These are phyloP conservation scores for Campoplex nolae DNA, from an alignment of 2,888 invertebrate species.

Conservation along the genomic window DNA sequence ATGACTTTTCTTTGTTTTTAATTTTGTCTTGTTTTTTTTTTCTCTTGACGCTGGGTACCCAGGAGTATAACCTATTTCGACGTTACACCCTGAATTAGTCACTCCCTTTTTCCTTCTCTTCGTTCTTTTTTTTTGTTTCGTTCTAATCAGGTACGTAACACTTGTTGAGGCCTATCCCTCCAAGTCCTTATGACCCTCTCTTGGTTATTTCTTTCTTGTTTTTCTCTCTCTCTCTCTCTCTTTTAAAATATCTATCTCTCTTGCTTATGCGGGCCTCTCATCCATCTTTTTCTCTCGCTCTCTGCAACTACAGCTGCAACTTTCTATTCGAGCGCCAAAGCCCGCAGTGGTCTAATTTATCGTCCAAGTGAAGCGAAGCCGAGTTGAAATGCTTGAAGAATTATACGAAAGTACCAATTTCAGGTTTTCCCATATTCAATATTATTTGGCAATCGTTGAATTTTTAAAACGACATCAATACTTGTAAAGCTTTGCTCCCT, in stretches of 20 bases:
- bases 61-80: slow-evolving; percentile 44
- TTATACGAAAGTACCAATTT: slow-evolving; percentile 24
- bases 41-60: slow-evolving; percentile 7
- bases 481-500: neutral
- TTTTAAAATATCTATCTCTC: slow-evolving; percentile 13
- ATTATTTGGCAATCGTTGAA: slow-evolving; percentile 18
- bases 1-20: too few relatives aligned
- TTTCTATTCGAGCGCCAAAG: slow-evolving; percentile 76
- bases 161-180: slow-evolving; percentile 24
- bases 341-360: slow-evolving; percentile 76
- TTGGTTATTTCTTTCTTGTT: slow-evolving; percentile 12
- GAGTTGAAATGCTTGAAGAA: slow-evolving; percentile 32
- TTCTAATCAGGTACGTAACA: slow-evolving; percentile 52
- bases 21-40: neutral
- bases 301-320: slow-evolving; percentile 72
- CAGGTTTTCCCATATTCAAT: slow-evolving; percentile 26
- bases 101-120: slow-evolving; percentile 37
- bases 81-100: slow-evolving; percentile 43
- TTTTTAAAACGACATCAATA: neutral
- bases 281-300: slow-evolving; percentile 51
- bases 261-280: slow-evolving; percentile 29
- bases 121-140: slow-evolving; percentile 33
- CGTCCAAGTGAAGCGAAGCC: slow-evolving; percentile 67
- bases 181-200: slow-evolving; percentile 21
- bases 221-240: slow-evolving; percentile 1